phyloP scores from a whole-genome alignment of 2,797 vertebrate genomes.

The Acanthornis magna region DNA sequence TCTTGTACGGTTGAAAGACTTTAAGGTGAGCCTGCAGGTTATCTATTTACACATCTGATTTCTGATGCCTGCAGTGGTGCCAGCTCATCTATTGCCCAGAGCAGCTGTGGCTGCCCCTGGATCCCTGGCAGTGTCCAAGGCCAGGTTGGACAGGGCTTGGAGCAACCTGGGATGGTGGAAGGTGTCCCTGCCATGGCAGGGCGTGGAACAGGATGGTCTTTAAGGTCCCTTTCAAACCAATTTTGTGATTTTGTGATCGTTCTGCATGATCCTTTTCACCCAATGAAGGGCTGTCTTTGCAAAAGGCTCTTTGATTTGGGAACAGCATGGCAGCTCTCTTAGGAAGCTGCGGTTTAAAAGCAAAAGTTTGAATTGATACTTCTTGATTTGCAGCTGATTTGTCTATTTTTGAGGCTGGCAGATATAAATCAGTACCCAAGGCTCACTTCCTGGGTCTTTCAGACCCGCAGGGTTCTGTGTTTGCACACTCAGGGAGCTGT shows the following conservation, averaged over 20 bases:
- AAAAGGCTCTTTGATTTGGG: neutral
- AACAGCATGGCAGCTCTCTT: neutral
- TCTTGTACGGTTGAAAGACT: neutral
- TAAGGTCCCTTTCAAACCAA: neutral
- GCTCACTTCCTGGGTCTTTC: neutral
- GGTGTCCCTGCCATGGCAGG: neutral
- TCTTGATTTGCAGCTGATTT: neutral
- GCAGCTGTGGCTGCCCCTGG: neutral
- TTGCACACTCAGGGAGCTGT: neutral
- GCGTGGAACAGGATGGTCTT: accelerated
- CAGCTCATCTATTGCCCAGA: neutral
- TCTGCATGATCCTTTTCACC: neutral
- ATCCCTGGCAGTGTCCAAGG: neutral
- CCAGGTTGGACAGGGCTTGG: accelerated
- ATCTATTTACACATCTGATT: accelerated
- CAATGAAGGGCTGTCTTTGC: neutral
- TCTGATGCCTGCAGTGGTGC: neutral
- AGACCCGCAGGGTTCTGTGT: neutral
- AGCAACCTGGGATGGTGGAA: accelerated
- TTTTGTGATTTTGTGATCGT: neutral
- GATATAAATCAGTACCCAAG: neutral
- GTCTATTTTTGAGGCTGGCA: neutral
- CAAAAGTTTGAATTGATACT: neutral
- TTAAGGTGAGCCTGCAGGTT: neutral
- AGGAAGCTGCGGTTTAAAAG: neutral